Base-by-base conservation (phyloP, 2,888 invertebrate genomes). In the Xylota segnis region DNA sequence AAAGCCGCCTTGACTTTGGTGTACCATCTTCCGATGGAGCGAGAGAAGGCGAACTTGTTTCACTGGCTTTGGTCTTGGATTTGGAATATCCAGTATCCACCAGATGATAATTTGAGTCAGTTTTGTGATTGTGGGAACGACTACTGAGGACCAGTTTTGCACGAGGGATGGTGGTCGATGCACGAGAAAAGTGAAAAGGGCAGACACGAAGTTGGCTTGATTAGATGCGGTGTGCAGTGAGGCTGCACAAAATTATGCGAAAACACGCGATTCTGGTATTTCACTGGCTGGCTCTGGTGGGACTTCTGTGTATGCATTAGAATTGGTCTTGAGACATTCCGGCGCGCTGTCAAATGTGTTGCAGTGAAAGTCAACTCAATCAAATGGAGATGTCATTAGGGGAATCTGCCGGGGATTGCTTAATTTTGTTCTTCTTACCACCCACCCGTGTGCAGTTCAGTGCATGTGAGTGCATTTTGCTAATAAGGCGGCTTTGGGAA, bases 51-150 rank as follows among this genome's bases (percentile, higher is more conserved):
- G 34, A 81, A 74, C 79, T 16, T 61, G 79, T 75, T 81, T 59
- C 45, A 27, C 40, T 34, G 18, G 14, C 54, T 68, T n/a, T 78
- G 58, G 65, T 58, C 43, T 79, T 66, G 58, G 40, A 72, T 70
- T 59, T 27, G 58, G 68, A n/a, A 37, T 54, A 68, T 18, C 47
- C 54, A 47, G 37, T 37, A 37, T 23, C 16, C 10, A 59, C 47
- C 12, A 7, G 34, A 56, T 37, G 47, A 32, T 61, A 70, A 56
- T 81, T 68, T 61, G 52, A 66, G 75, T 47, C 66, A 70, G 27
- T 76, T 76, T 23, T 23, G 23, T 77, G 66, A 77, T 66, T 83
- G 54, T 77, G 83, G 76, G 82, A 83, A 83, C 65, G 10, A 76
- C 71, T 83, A 65, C 70, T 29, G 71, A 18, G 45, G 45, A 63